Evolutionary conservation across 2,113 vertebrate genomes (phyloP).

Genomic region (Pomatorhinus ruficollis): DNA sequence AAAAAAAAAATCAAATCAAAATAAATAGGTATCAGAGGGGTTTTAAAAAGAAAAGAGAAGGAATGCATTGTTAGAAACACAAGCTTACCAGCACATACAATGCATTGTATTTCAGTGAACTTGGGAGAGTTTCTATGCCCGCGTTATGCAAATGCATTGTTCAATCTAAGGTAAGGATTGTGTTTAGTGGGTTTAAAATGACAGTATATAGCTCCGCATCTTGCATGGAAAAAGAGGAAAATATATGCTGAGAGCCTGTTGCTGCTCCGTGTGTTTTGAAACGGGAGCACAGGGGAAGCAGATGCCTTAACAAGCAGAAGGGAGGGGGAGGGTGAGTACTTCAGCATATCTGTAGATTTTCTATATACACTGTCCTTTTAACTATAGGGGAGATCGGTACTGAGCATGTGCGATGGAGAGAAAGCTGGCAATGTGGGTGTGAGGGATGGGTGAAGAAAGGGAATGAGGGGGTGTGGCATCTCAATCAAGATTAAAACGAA

Average conservation of each 20-base stretch:
- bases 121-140: conserved; percentile 64
- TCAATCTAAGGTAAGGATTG: conserved; percentile 74
- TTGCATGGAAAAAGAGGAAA: conserved; percentile 45
- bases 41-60: conserved; percentile 58
- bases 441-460: conserved; percentile 80
- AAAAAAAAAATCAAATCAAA: conserved; percentile 55
- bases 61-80: conserved; percentile 76
- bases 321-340: conserved; percentile 50
- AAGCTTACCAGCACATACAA: conserved; percentile 79
- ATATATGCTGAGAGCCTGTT: conserved; percentile 63
- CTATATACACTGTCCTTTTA: conserved; percentile 83
- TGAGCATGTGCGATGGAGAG: conserved; percentile 81
- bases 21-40: conserved; percentile 53
- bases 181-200: conserved; percentile 80
- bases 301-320: conserved; percentile 60
- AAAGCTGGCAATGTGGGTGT: conserved; percentile 84
- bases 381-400: conserved; percentile 66
- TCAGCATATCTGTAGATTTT: conserved; percentile 60
- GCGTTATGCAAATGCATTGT: conserved; percentile 76
- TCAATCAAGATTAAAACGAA: conserved; percentile 83
- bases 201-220: conserved; percentile 79
- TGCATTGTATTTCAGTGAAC: conserved; percentile 75
- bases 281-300: conserved; percentile 64
- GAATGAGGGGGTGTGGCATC: conserved; percentile 81
- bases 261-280: conserved; percentile 53